Base-by-base conservation (phyloP, 2,888 invertebrate species). In the Drosophila differens region DNA sequence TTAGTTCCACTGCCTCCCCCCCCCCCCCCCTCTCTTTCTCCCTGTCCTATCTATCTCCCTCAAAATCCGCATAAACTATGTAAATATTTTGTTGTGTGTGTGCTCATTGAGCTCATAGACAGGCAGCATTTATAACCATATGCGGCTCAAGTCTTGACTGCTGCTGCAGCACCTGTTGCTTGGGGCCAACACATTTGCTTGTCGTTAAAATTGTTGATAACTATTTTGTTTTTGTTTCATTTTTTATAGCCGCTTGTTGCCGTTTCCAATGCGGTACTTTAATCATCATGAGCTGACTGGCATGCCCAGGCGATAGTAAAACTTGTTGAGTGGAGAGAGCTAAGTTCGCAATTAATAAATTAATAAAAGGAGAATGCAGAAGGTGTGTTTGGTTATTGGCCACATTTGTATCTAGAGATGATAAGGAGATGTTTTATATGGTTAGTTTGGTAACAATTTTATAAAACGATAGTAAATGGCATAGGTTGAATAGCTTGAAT, bases 81-180 rank as follows among this genome's bases (percentile, higher is more conserved):
- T 60, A 77, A 60, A 59, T 70, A 33, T 39, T 35, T 25, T 16
- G 25, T 25, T 37, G 41, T 75, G 52, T 64, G 70, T 66, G 49
- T 49, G 63, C 68, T 61, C 67, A 81, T 77, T 76, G 73, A 70
- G 32, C 68, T 53, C 64, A 66, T 71, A 69, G 81, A 68, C 77
- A 61, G 70, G 22, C 47, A 59, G 41, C 30, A 51, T 54, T 73
- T 53, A 57, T 52, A 53, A 70, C 79, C 85, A 70, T 76, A 64
- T 80, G 85, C 49, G 65, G 69, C 69, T 63, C 54, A 32, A 73
- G 67, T 69, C 73, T 74, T 74, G 81, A 81, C 83, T 87, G 83
- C 76, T 65, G 72, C 70, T 25, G 69, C 67, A 81, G 86, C 88
- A 88, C 83, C 85, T 88, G 88, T 70, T 76, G 62, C 59, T 62